Evolutionary conservation across 1,140 invertebrate species (phyloP), one percentile per base, ranked within the genome.

Genomic region (Atta colombica): DNA sequence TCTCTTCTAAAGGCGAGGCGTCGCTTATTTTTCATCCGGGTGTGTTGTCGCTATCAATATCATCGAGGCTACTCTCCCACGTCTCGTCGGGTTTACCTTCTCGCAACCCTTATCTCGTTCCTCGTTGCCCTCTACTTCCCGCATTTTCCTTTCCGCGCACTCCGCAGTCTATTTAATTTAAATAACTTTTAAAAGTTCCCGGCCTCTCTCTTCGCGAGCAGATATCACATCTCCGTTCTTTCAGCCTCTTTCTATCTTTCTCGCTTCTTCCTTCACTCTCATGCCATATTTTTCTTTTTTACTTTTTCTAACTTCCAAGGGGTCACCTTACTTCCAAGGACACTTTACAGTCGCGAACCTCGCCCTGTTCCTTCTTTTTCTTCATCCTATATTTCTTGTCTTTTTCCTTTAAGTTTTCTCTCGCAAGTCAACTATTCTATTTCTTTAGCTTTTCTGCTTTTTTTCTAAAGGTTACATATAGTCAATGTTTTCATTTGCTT

Each of bases 101-200:
- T 63, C 78, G 82, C 80, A 88, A 92, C 87, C 78, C 89, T 92
- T 92, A 92, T 92, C 91, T 89, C 86, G 12, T 86, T 74, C 69
- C 68, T 85, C 87, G 49, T 86, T 51, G 68, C 71, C 63, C 14
- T 72, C 61, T 31, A n/a, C 49, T 8, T 87, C 49, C 53, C 61
- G 80, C 61, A 25, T 53, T 8, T 51, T 85, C 61, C 58, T 55
- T 82, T 55, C n/a, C n/a, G 39, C 28, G 31, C 39, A n/a, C 53
- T 55, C 60, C 89, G 21, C 86, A 87, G 87, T 88, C 90, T 93
- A 92, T 92, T 92, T 92, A 92, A 92, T 93, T 92, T 92, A 92
- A 92, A 93, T 92, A 92, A 93, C 88, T 93, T 92, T 91, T 69
- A 89, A 91, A 92, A 92, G 86, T 92, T 91, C 51, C 28, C 31